Conservation (phyloP, 2,797 vertebrate genomes). For the Esox masquinongy region DNA sequence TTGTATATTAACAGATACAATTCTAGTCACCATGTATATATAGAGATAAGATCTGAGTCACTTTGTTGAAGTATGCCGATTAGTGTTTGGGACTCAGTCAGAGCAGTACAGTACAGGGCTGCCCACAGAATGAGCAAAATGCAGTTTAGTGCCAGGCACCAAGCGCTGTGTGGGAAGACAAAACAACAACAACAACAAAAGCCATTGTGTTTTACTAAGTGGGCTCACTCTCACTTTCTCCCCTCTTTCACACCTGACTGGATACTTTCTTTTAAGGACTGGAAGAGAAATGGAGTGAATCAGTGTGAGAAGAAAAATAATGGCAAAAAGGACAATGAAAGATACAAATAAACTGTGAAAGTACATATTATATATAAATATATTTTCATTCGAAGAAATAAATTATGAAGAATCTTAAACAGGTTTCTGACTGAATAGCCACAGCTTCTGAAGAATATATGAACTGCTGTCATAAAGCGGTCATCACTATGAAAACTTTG, state of each 20-base stretch:
- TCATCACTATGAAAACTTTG: constrained; percentile 53
- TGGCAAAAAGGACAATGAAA: constrained; percentile 51
- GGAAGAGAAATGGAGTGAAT: constrained; percentile 26
- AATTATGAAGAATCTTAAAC: constrained; percentile 81
- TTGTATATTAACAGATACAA: constrained; percentile 59
- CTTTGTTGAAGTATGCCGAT: constrained; percentile 48
- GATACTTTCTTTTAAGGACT: constrained; percentile 49
- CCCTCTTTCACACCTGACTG: constrained; percentile 55
- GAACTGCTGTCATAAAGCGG: constrained; percentile 57
- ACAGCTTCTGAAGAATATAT: constrained; percentile 63
- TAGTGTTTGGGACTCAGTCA: constrained; percentile 51
- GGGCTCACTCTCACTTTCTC: constrained; percentile 55
- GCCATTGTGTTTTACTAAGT: constrained; percentile 37
- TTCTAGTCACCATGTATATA: constrained; percentile 46
- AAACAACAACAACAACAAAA: constrained; percentile 46
- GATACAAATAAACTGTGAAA: constrained; percentile 62
- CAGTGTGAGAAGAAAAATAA: constrained; percentile 33
- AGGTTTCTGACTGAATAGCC: constrained; percentile 70
- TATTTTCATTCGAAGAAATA: constrained; percentile 85
- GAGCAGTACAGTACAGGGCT: constrained; percentile 37
- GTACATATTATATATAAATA: constrained; percentile 82
- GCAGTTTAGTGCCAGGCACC: constrained; percentile 39
- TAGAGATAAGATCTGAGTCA: constrained; percentile 52
- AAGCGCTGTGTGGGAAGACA: constrained; percentile 48
- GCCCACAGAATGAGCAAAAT: constrained; percentile 49